Percentiles rank a stretch among this genome's conserved stretches.
phyloP scores from a whole-genome alignment of 2,113 vertebrate genomes.

The Rhinopomastus cyanomelas region DNA sequence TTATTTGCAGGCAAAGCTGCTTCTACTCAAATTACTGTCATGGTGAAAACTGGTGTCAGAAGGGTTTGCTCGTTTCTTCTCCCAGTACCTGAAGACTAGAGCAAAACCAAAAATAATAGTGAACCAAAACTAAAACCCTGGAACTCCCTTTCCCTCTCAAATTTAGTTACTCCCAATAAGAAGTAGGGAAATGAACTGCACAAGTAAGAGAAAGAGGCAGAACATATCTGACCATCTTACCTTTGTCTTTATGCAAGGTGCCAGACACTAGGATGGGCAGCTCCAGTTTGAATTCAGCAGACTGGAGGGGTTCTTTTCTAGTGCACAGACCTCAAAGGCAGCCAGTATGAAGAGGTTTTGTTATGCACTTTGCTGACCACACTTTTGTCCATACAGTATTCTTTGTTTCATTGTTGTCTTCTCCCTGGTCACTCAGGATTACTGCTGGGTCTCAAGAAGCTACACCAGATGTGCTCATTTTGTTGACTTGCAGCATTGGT shows the following conservation, averaged over 20 bases:
- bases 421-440: not conserved
- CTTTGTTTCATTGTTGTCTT: not conserved
- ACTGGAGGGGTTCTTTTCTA: not conserved
- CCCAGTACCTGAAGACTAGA: not conserved
- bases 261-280: not conserved
- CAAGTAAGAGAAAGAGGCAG: not conserved
- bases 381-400: not conserved
- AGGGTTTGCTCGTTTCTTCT: conserved; percentile 27
- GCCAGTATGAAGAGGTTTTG: not conserved
- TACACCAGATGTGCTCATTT: not conserved
- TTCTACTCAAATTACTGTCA: conserved; percentile 69
- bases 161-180: not conserved
- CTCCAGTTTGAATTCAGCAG: not conserved
- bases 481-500: not conserved
- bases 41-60: conserved; percentile 16
- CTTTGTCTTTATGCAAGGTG: not conserved
- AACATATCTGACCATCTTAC: not conserved
- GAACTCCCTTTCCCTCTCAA: not conserved
- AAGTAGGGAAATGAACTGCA: not conserved
- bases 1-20: conserved; percentile 57
- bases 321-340: not conserved
- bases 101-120: not conserved
- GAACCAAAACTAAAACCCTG: not conserved
- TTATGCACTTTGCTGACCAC: not conserved
- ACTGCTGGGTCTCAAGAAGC: not conserved